Base-by-base conservation (phyloP, 1,140 invertebrate genomes). In the Drosophila bifasciata region DNA sequence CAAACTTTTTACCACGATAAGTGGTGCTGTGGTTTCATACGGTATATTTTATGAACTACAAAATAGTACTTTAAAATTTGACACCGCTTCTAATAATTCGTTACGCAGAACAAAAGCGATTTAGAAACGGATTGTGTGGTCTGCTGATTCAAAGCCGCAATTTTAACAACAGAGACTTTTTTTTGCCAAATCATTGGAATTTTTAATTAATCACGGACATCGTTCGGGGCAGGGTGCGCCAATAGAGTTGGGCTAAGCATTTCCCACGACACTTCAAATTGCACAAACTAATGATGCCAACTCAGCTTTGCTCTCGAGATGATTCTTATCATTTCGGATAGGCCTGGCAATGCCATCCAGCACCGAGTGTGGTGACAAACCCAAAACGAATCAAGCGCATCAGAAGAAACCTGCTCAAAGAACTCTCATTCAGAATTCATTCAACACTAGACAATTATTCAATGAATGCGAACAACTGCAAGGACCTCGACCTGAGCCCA, bases 261-360 rank as follows among this genome's bases (percentile, higher is more conserved):
- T 89, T 89, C 71, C 68, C 78, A 79, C 78, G 85, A 71, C 79
- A 89, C 75, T 85, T 79, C n/a, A 75, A 53, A 73, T 59, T 76
- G 44, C 60, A 64, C 71, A 61, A 55, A 44, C 53, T 64, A 57
- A 88, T 76, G 57, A 86, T 44, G 43, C 28, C 62, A 76, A 88
- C 71, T 76, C 64, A 36, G 11, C 11, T 11, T 4, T 36, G 11
- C 11, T 36, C 11, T 36, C 32, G 11, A 58, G 43, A 46, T 46
- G 78, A 76, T 76, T 51, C 68, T 44, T 45, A 59, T 51, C 21
- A 60, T 69, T 55, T 23, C 23, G 62, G 51, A 76, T 68, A 69
- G 77, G 15, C 46, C 50, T 55, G 79, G 49, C 55, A 60, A 45
- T 66, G 67, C 70, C 75, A 43, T 55, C 51, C 15, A 46, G 21